Base-by-base conservation (phyloP, 2,888 invertebrate genomes). In the Nomada fabriciana region DNA sequence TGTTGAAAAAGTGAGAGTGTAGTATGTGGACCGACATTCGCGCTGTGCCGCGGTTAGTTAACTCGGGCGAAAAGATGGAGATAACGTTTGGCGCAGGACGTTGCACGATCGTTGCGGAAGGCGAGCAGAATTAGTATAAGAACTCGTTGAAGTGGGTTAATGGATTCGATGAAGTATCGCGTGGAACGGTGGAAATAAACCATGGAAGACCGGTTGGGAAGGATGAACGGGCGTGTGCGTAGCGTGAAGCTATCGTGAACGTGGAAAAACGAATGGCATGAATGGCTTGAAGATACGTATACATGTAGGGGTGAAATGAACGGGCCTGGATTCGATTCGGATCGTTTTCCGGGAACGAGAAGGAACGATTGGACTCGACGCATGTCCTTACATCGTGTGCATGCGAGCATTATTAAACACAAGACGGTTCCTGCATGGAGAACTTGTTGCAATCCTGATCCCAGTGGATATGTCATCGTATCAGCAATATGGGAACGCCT, bases 111-210 rank as follows among this genome's bases (percentile, higher is more conserved):
- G 18, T 63, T 63, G 25, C 71, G 43, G 72, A 57, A 36, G 55
- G 57, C 42, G 55, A 50, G n/a, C 55, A 57, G 67, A 72, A 52
- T 72, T 57, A 55, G 29, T 42, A 43, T 68, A 78, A 72, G 65
- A 80, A 74, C 65, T 50, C 59, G 64, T 53, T 36, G 74, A 81
- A 80, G 75, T 82, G 55, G 81, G 81, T 67, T 80, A 82, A 82
- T 82, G 75, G 80, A 70, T 70, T 75, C 61, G 68, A 69, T 74
- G 80, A 70, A 70, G 69, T 57, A 80, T 79, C 74, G 53, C 55
- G 23, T 29, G 52, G 63, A 68, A 63, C 53, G 55, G n/a, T 64
- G 80, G 74, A 60, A 82, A 75, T 65, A 75, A 75, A 65, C 55
- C 60, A 65, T 36, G 65, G n/a, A 50, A 50, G 72, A 72, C 80